Conservation (phyloP, 1,140 invertebrate genomes). For the Holcopasites calliopsidis region DNA sequence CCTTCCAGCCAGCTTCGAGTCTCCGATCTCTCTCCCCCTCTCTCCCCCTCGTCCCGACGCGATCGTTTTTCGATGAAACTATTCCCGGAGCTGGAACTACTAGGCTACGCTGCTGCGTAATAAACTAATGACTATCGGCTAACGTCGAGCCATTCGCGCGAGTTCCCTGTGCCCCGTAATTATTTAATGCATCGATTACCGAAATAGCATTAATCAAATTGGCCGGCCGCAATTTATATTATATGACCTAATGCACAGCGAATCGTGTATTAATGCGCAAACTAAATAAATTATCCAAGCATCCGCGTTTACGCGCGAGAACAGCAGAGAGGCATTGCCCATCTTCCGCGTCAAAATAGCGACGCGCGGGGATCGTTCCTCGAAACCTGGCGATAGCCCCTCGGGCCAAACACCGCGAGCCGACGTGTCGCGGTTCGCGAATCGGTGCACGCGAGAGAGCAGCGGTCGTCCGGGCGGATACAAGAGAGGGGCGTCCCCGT, state of each 20-base stretch:
- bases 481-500: slow-evolving; percentile 33
- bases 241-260: slow-evolving; percentile 60
- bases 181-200: slow-evolving; percentile 56
- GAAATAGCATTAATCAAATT: slow-evolving; percentile 63
- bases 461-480: slow-evolving; percentile 25
- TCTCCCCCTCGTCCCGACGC: neutral
- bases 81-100: slow-evolving; percentile 29
- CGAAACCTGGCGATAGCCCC: too few species aligned
- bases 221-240: slow-evolving; percentile 62
- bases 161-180: slow-evolving; percentile 37
- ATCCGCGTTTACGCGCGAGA: slow-evolving; percentile 29
- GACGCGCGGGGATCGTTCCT: too few species aligned
- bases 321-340: slow-evolving; percentile 20
- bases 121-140: slow-evolving; percentile 46
- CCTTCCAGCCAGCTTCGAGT: slow-evolving; percentile 6
- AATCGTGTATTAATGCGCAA: slow-evolving; percentile 62
- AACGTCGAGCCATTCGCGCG: slow-evolving; percentile 17
- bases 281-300: slow-evolving; percentile 57
- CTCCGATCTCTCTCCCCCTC: neutral
- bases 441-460: neutral
- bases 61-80: slow-evolving; percentile 45
- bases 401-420: neutral
- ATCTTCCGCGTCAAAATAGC: neutral
- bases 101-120: slow-evolving; percentile 21
- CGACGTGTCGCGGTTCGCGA: neutral